These are phyloP conservation scores for Gopherus flavomarginatus DNA, from an alignment of 2,113 vertebrate genomes.

Conservation along the genomic window DNA sequence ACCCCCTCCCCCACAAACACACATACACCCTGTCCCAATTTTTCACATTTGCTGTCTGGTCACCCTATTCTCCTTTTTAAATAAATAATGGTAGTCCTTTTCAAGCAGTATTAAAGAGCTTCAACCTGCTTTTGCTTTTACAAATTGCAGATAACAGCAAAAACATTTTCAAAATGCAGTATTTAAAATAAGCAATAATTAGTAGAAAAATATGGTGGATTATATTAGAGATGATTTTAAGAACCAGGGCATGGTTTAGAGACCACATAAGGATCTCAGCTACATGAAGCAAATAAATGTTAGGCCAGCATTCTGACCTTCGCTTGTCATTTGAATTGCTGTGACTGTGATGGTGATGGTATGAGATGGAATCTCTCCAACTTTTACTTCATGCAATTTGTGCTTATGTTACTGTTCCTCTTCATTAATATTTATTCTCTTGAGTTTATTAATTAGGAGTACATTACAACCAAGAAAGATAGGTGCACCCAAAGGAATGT, in stretches of 20 bases:
- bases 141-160: background rate
- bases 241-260: background rate
- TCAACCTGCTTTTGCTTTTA: background rate
- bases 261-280: background rate
- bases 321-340: slow-evolving; percentile 28
- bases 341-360: slow-evolving; percentile 1
- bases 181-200: background rate
- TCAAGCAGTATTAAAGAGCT: background rate
- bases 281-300: background rate
- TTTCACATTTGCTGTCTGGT: too few species aligned
- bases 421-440: slow-evolving; percentile 2
- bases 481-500: background rate
- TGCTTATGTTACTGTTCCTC: slow-evolving; percentile 46
- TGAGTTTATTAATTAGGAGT: slow-evolving; percentile 40
- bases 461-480: background rate
- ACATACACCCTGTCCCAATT: too few species aligned
- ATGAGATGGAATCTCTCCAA: slow-evolving; percentile 45
- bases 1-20: too few species aligned
- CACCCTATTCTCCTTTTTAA: background rate
- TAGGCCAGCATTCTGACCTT: slow-evolving; percentile 36
- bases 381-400: background rate
- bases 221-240: background rate
- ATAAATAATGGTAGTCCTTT: background rate
- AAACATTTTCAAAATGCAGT: background rate
- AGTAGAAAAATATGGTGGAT: background rate